These are phyloP conservation scores for Lophius piscatorius DNA, from an alignment of 2,113 vertebrate genomes.

Conservation along the genomic window DNA sequence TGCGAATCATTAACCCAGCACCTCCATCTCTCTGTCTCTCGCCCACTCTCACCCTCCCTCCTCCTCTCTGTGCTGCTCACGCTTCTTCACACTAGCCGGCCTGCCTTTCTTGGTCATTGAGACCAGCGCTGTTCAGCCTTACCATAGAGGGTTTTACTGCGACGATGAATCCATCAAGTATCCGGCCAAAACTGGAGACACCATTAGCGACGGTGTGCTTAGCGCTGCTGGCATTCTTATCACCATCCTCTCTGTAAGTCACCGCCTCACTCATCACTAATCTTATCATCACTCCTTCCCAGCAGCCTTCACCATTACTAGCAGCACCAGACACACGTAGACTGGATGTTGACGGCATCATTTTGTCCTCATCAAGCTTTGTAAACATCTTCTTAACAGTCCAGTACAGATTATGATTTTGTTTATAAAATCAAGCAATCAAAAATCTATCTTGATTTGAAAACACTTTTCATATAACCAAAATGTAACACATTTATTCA, in stretches of 20 bases:
- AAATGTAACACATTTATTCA: too few species aligned
- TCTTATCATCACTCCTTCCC: slow-evolving; percentile 66
- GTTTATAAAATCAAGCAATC: too few species aligned
- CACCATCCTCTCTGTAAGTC: slow-evolving; percentile 91
- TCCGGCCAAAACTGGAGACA: slow-evolving; percentile 90
- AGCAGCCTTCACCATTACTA: slow-evolving; percentile 81
- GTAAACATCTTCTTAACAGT: too few species aligned
- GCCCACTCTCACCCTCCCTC: slow-evolving; percentile 7
- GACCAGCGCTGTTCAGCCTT: slow-evolving; percentile 89
- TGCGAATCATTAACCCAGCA: slow-evolving; percentile 60
- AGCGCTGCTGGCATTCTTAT: slow-evolving; percentile 93
- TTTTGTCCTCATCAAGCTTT: neutral
- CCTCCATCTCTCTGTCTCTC: slow-evolving; percentile 58
- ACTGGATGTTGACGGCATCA: slow-evolving; percentile 1
- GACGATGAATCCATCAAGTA: slow-evolving; percentile 94
- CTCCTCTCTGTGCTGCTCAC: slow-evolving; percentile 33
- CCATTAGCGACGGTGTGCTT: slow-evolving; percentile 93
- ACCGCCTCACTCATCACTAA: slow-evolving; percentile 64
- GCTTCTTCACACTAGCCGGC: slow-evolving; percentile 82
- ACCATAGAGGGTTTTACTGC: slow-evolving; percentile 94
- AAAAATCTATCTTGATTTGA: too few species aligned
- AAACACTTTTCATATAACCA: too few species aligned
- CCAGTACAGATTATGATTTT: too few species aligned
- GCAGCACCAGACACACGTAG: slow-evolving; percentile 44
- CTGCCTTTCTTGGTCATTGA: slow-evolving; percentile 97